Percentiles rank a stretch among this genome's conserved stretches.
Conservation (phyloP, 2,797 vertebrate genomes). For the Chromobotia macracanthus region DNA sequence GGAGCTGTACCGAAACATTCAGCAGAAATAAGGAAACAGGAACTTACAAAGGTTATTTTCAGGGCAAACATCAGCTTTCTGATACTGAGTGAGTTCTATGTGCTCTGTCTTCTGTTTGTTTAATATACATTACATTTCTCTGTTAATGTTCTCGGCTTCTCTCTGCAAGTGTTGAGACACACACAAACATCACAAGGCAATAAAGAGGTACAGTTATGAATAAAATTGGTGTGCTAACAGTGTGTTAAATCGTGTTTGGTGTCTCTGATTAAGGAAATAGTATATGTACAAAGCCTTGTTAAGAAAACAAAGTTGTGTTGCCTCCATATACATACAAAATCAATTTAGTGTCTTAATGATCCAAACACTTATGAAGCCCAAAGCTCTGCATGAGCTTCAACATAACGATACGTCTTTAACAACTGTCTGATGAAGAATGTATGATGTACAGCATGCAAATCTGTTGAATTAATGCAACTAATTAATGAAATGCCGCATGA, state of each 20-base stretch:
- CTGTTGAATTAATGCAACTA: constrained; percentile 2
- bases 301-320: background rate
- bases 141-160: background rate
- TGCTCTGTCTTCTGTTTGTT: background rate
- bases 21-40: constrained; percentile 20
- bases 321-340: background rate
- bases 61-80: constrained; percentile 27
- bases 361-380: background rate
- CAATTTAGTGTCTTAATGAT: constrained; percentile 18
- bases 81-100: constrained; percentile 9
- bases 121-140: background rate
- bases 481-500: constrained; percentile 15
- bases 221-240: no score
- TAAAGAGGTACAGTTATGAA: background rate
- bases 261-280: no score
- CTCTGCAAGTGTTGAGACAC: background rate
- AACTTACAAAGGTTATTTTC: constrained; percentile 32
- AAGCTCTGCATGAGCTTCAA: background rate
- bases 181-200: no score
- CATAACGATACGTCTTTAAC: background rate
- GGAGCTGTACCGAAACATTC: background rate
- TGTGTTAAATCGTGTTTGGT: no score
- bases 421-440: constrained; percentile 6
- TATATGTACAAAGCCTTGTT: no score
- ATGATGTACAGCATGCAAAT: constrained; percentile 4